phyloP scores from a whole-genome alignment of 2,888 invertebrate species.

The Nemotelus nigrinus region DNA sequence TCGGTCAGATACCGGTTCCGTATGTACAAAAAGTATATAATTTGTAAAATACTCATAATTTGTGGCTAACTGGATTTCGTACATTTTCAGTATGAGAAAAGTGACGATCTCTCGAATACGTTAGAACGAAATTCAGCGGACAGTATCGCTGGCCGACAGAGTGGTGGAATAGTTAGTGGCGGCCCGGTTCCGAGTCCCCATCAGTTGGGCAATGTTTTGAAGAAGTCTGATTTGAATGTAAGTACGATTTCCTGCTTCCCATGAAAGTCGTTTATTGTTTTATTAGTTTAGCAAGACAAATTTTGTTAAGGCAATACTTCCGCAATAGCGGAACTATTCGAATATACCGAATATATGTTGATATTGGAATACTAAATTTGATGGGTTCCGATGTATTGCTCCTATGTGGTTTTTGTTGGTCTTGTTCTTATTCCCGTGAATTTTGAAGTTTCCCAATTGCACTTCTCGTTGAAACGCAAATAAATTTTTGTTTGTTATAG shows the following conservation, averaged over 20 bases:
- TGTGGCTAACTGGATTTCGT: conserved; percentile 47
- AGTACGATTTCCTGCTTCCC: conserved; percentile 44
- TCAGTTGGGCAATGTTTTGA: conserved; percentile 59
- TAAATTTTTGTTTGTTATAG: conserved; percentile 68
- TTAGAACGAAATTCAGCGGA: conserved; percentile 56
- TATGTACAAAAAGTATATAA: conserved; percentile 84
- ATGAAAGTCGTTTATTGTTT: not conserved
- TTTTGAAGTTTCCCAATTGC: too few relatives aligned
- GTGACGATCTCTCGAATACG: conserved; percentile 23
- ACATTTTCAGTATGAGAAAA: conserved; percentile 60
- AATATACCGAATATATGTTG: too few relatives aligned
- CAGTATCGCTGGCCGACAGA: conserved; percentile 58
- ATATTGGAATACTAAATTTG: too few relatives aligned
- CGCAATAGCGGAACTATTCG: too few relatives aligned
- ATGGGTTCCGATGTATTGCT: too few relatives aligned
- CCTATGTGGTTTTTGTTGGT: too few relatives aligned
- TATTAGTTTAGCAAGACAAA: too few relatives aligned
- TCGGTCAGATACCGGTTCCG: conserved; percentile 95
- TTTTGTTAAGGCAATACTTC: too few relatives aligned
- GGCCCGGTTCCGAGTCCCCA: conserved; percentile 54
- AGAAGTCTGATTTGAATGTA: conserved; percentile 64
- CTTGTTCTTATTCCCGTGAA: too few relatives aligned
- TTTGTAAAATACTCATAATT: not conserved
- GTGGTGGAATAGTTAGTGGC: conserved; percentile 15
- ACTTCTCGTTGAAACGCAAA: not conserved